Base-by-base conservation (phyloP, 2,888 invertebrate genomes). In the Lucinisca nassula region DNA sequence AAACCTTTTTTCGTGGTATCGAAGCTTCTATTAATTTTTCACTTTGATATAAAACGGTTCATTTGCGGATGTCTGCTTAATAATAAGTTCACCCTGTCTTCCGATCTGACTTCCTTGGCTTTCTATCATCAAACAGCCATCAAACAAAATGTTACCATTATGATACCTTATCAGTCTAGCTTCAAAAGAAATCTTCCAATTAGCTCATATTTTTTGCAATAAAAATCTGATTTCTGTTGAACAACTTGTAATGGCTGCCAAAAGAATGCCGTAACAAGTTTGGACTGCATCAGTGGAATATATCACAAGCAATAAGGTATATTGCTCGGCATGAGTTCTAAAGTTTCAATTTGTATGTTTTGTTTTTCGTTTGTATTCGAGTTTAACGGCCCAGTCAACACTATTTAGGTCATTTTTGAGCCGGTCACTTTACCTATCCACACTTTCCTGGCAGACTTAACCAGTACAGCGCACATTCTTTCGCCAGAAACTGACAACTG, bases 21-120 rank as follows among this genome's bases (percentile, higher is more conserved):
- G 24, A 27, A 8, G 3, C 6, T n/a, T 35, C 30, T 67, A 67
- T 67, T 67, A 67, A 67, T 35, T 30, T 45, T 35, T 67, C 17
- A 67, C 12, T 67, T 67, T 67, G 67, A 67, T 67, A 67, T 67
- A 67, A 35, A 67, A 67, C 21, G 67, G 67, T 30, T 67, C 67
- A 30, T 67, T 67, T 32, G 35, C 35, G 67, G 67, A 35, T 67
- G n/a, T 67, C 67, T 67, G 67, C 17, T 45, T 45, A 12, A 17
- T 45, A 35, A 67, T 10, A 67, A 6, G 61, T 24, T 67, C 17
- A 30, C 21, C 45, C 45, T 12, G 4, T 58, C 67, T 67, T 67
- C 67, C 67, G 67, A 4, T 35, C 30, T n/a, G n/a, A 10, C 30
- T 67, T 32, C 67, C 67, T 35, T 35, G 67, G 1, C 24, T 32